Base-by-base conservation (phyloP, 92 coral and sea anemone genomes). In the Siderastrea siderea region DNA sequence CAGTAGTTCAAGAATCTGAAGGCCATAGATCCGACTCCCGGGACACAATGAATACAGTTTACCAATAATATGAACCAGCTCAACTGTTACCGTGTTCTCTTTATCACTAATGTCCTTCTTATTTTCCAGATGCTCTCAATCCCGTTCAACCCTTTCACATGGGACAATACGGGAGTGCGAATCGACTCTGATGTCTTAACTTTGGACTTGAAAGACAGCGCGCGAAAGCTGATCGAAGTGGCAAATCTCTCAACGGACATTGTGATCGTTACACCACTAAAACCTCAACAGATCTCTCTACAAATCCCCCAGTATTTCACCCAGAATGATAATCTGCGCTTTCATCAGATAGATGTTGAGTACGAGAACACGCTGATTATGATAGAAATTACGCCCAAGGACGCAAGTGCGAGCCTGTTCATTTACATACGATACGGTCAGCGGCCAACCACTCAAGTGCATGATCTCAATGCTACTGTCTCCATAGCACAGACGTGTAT, bases 91-190 rank as follows among this genome's bases (percentile, higher is more conserved):
- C 38, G 38, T 26, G 38, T 26, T 26, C 38, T 26, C 38, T 26
- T 26, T 26, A 26, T 26, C 38, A 26, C 38, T 26, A 26, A 26
- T 26, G 38, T 26, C 38, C 38, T 26, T 26, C 38, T 26, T 26
- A 26, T 26, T 15, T 82, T 26, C 58, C 87, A 93, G 96, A 72
- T 90, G 82, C 67, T 91, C 5, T 69, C 82, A 43, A 91, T 90
- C 5, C 85, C 75, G 3, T 76, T 83, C 70, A 94, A 91, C 63
- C 93, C 90, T 19, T 94, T 80, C 74, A 84, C 96, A 2, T 94
- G 96, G 96, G 92, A 88, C 83, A 3, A 49, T 0, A 91, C 88
- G 4, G 75, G 82, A 6, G 47, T 62, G 5, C 76, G 80, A 65
- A 91, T 94, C 3, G 66, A 87, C 13, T 91, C 96, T 47, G 82